Base-by-base conservation (phyloP, 2,113 vertebrate species). In the Benitochromis conjunctus region DNA sequence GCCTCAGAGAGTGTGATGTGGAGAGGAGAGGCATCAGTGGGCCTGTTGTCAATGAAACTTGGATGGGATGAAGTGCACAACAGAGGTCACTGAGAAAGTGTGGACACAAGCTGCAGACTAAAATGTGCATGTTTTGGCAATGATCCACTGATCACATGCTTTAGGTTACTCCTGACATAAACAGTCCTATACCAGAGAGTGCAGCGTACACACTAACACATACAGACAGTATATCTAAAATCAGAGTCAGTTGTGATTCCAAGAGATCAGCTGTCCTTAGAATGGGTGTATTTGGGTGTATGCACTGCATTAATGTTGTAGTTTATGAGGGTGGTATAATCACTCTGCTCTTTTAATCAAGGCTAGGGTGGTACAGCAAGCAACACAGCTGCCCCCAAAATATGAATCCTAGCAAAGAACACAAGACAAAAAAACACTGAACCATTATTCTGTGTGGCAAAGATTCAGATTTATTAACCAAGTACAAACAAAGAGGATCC, bases 11-110 rank as follows among this genome's bases (percentile, higher is more conserved):
- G 18, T 53, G 41, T 3, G 83, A 43, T 77, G 87, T 34, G 7
- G 24, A 36, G 57, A 66, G 55, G 77, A 41, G 57, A 69, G 31
- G 77, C 54, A 56, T 51, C 38, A 80, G 41, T 21, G 34, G 69
- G 71, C 71, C 69, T 74, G 56, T 16, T 91, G 84, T 86, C 51
- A 69, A 16, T 48, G 74, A 84, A 79, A 10, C 21, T 74, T 76
- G 48, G 53, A 78, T 56, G 38, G 7, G 87, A 76, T 58, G 64
- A 43, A 57, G 79, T 74, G 26, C 38, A 84, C 29, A 81, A 31
- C 46, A 88, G 83, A 92, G 89, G 92, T 92, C 88, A 87, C 18
- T 80, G 14, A 66, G 84, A 80, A 79, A 46, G 3, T 69, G 21
- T 51, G n/a, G 60, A 13, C 19, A 80, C 19, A 69, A 18, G 14